Conservation (phyloP, 2,113 vertebrate species). For the Crotophaga sulcirostris region DNA sequence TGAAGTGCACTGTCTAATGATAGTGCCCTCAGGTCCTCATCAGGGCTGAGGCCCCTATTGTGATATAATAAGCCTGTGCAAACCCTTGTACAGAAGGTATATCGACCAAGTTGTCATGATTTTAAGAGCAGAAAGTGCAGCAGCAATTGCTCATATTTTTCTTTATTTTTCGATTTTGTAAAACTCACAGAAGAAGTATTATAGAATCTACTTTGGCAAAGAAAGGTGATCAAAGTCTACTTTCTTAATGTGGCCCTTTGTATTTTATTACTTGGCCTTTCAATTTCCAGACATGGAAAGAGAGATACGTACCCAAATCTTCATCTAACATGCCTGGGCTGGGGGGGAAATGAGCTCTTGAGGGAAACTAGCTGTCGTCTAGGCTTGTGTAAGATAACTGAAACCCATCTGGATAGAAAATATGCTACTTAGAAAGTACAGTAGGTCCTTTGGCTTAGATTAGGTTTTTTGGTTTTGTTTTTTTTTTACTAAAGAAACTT, state of each 20-base stretch:
- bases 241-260: not conserved
- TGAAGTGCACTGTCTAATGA: not conserved
- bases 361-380: not conserved
- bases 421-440: not conserved
- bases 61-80: not conserved
- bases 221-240: not conserved
- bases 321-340: not conserved
- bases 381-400: not conserved
- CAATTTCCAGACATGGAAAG: not conserved
- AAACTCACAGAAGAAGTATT: not conserved
- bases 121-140: not conserved
- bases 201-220: not conserved
- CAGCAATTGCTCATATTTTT: not conserved
- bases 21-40: not conserved
- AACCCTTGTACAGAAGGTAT: not conserved
- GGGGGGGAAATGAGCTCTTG: not conserved
- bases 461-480: not conserved
- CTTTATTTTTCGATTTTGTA: not conserved
- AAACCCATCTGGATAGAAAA: not conserved
- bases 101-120: rapidly evolving
- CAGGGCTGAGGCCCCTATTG: not conserved
- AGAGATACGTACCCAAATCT: not conserved
- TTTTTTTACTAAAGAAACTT: not conserved
- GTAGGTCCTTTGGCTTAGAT: not conserved
- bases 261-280: not conserved